Evolutionary conservation across 2,888 invertebrate genomes (phyloP), one percentile per base, ranked within the genome.

Genomic region (Scaptomyza tumidula): DNA sequence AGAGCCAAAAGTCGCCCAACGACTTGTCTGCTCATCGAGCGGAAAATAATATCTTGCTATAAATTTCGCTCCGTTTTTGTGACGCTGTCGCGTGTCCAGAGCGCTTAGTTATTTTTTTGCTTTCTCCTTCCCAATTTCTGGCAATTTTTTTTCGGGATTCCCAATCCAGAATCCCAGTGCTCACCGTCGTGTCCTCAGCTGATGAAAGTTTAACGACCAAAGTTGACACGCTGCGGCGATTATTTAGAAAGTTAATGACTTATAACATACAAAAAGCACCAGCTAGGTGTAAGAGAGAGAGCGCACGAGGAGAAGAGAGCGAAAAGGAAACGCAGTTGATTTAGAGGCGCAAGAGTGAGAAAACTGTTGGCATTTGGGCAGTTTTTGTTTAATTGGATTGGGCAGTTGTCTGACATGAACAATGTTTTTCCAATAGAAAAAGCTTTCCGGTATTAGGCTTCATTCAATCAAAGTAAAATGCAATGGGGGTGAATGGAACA

Each of bases 21-120:
- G 87, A 88, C 83, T 84, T 84, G 87, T 88, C 87, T 86, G 85
- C 85, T 89, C 85, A 89, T 85, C 89, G 88, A 86, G 89, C 89
- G 89, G 89, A 86, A 86, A 86, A 86, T 86, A 86, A 86, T 86
- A 86, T 89, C 89, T 83, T 79, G 88, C 85, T 87, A 86, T 86
- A 89, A 86, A 86, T 86, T 86, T 77, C 50, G 70, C 72, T 76
- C 71, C 71, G 70, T 78, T 78, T 73, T 78, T 78, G 44, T 60
- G 65, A 52, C 58, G 60, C 55, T 74, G 60, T 78, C 75, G 75
- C 75, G 75, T 78, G 75, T 78, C 75, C 75, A 75, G 75, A 52
- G 50, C 63, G 65, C 63, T 77, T 78, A 58, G 54, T 70, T 88
- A 24, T 88, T 86, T 71, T 71, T 55, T 56, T 33, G 31, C 27